Base-by-base conservation (phyloP, 2,797 vertebrate genomes). In the Peromyscus eremicus region DNA sequence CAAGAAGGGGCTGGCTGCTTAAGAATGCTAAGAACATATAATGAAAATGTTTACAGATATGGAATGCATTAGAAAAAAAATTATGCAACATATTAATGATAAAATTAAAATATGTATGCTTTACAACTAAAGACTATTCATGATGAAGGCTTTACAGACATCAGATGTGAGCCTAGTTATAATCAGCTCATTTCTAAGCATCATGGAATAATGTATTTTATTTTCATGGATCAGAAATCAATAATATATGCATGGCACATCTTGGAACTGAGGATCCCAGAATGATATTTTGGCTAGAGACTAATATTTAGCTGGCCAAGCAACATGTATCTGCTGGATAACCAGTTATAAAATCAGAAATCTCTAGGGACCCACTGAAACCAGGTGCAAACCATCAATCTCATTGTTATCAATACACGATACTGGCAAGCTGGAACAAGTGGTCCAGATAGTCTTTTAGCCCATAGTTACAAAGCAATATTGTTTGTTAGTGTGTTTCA, bases 321-420 rank as follows among this genome's bases (percentile, higher is more conserved):
- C 43, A 83, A 91, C 55, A 76, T 89, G 83, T 89, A 92, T 95
- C 62, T 94, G 55, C 34, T 90, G 32, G n/a, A 79, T 93, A 94
- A 85, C 55, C 49, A 87, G 37, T 80, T 94, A 95, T 93, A 97
- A 84, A 46, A 85, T 75, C 40, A 81, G 64, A 84, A 94, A 60
- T n/a, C 85, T 94, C 94, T 60, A 70, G 79, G 64, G 79, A 23
- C 64, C 95, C 80, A 55, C 55, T 75, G 92, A 94, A 55, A 93
- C 75, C 96, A 96, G 94, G 92, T 96, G 92, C 34, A 94, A 95
- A 94, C 91, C 80, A 96, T 94, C 77, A 96, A 71, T 96, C 86
- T 96, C 84, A 89, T 92, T 97, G 86, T 86, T 96, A 97, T 90
- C 95, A 97, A 97, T 96, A 96, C 96, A 92, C 84, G 89, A 37